A percentile compares a stretch with the other conserved stretches of the same genome.
These are phyloP conservation scores for Aspidiotus rigidus DNA, from an alignment of 2,888 invertebrate species.

Conservation along the genomic window DNA sequence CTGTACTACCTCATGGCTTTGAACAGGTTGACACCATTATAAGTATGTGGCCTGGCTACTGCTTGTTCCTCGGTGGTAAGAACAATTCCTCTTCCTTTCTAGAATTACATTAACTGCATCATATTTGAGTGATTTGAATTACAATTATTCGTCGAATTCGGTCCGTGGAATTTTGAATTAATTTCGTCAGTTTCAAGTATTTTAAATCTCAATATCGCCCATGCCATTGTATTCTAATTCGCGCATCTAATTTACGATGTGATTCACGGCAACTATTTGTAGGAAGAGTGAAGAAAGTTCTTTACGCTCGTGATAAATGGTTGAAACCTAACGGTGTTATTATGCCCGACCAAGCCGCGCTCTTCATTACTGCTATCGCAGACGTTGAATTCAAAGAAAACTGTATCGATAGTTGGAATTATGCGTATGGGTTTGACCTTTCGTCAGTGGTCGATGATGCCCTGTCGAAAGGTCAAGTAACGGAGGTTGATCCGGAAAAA, in stretches of 20 bases:
- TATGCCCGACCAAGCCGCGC: slow-evolving; percentile 15
- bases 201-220: neutral
- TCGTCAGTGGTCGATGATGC: slow-evolving; percentile 12
- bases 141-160: too few relatives aligned
- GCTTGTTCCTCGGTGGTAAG: slow-evolving; percentile 15
- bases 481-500: neutral
- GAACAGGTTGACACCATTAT: slow-evolving; percentile 21
- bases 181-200: neutral
- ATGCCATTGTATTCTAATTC: too few relatives aligned
- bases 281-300: slow-evolving; percentile 10
- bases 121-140: too few relatives aligned
- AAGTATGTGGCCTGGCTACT: slow-evolving; percentile 19
- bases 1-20: slow-evolving; percentile 18
- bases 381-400: slow-evolving; percentile 15
- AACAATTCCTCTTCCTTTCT: neutral
- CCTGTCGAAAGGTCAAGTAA: slow-evolving; percentile 4
- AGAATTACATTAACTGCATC: too few relatives aligned
- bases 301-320: slow-evolving; percentile 24
- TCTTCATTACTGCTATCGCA: slow-evolving; percentile 12
- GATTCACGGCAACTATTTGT: neutral
- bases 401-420: slow-evolving; percentile 19
- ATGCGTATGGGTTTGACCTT: slow-evolving; percentile 22
- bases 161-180: neutral
- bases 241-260: too few relatives aligned
- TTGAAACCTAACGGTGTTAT: slow-evolving; percentile 13